Evolutionary conservation across 2,113 vertebrate genomes (phyloP), one percentile per base, ranked within the genome.

Genomic region (Heliornis fulica): DNA sequence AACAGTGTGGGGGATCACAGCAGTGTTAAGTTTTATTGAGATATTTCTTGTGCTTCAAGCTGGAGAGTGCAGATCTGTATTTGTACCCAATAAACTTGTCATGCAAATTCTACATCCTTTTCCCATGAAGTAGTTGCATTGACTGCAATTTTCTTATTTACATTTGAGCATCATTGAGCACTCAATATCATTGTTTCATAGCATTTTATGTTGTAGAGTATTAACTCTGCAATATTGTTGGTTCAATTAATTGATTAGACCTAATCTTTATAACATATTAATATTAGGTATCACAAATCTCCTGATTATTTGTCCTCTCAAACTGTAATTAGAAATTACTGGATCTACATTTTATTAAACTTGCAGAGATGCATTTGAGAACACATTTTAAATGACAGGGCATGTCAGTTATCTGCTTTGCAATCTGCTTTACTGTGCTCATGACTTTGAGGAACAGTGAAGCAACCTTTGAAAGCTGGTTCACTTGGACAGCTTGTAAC

Each of bases 401-500:
- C 16, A 43, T 21, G 32, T 90, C 34, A 63, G 38, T 46, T 61
- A 12, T 20, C 68, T 70, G 5, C 21, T 83, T 92, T 70, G 54
- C 22, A 70, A 20, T 36, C 7, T 13, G 1, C n/a, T 79, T 34
- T 17, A 69, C 18, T 19, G 16, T 32, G 68, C 76, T 34, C 10
- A 8, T 20, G 40, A 63, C 65, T 95, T 71, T 20, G 56, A 92
- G 64, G 38, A 79, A 28, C 46, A 56, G 36, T 16, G 15, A 71
- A 63, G 77, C 69, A 94, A 88, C 86, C 89, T 96, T 91, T 96
- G 95, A 78, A 54, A 95, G 74, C 45, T 87, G 64, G 23, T 56
- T 96, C 64, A 43, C 43, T 41, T 4, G 41, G 50, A 53, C 46
- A 78, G 46, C 76, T 82, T 90, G 86, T 82, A 89, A 81, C 87